Conservation (phyloP, 2,113 vertebrate genomes). For the Crocuta crocuta region DNA sequence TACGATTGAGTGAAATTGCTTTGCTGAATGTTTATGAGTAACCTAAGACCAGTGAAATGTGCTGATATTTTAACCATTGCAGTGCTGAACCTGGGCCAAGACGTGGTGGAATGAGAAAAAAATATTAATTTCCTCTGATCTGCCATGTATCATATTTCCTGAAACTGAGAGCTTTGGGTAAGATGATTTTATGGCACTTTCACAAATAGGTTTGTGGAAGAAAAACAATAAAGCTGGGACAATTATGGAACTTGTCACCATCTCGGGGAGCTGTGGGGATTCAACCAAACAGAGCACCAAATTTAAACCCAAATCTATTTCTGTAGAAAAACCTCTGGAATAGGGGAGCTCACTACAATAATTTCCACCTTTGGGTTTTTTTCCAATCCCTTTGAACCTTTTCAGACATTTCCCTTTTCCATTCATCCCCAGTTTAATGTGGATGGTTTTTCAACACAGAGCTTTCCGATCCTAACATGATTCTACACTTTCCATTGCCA, state of each 20-base stretch:
- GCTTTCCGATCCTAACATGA: background rate
- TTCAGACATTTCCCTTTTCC: conserved; percentile 6
- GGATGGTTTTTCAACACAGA: conserved; percentile 40
- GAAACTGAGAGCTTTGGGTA: background rate
- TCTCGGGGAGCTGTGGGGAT: background rate
- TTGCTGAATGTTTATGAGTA: conserved; percentile 90
- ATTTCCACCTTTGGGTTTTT: conserved; percentile 24
- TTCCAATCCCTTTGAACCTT: background rate
- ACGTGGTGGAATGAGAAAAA: background rate
- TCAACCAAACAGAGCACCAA: background rate
- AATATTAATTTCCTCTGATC: background rate
- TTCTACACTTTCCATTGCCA: background rate
- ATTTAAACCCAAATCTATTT: background rate
- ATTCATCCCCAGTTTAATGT: background rate
- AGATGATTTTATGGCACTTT: conserved; percentile 59
- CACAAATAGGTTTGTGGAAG: conserved; percentile 58
- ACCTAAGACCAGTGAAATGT: conserved; percentile 86
- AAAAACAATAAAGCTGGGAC: conserved; percentile 51
- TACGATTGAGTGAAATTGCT: conserved; percentile 90
- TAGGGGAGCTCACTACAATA: background rate
- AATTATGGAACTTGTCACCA: conserved; percentile 50
- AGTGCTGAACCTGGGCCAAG: conserved; percentile 62
- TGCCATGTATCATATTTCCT: background rate
- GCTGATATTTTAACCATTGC: conserved; percentile 86
- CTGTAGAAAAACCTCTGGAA: conserved; percentile 39